These are phyloP conservation scores for Lagorchestes hirsutus DNA, from an alignment of 2,797 vertebrate species.

Conservation along the genomic window DNA sequence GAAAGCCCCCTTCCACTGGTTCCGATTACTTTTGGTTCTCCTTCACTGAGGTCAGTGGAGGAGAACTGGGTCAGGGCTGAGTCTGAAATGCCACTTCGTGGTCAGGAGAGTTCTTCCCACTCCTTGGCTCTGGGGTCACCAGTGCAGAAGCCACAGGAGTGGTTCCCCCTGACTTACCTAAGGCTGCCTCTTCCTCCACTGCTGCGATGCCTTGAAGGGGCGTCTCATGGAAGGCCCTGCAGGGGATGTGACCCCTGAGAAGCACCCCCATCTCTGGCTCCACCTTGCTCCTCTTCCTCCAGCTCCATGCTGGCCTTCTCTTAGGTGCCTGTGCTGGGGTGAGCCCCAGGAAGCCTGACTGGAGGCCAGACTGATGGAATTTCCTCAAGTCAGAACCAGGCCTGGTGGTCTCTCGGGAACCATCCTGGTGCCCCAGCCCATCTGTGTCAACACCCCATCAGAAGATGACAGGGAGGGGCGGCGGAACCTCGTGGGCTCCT, in stretches of 20 bases:
- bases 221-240: neutral
- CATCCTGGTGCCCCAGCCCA: neutral
- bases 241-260: neutral
- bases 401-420: neutral
- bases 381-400: too few relatives aligned
- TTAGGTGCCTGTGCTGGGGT: neutral
- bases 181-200: neutral
- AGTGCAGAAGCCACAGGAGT: neutral
- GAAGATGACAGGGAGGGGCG: neutral
- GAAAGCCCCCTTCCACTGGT: too few relatives aligned
- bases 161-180: neutral
- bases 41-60: neutral
- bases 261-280: neutral
- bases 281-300: neutral
- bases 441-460: neutral
- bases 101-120: neutral
- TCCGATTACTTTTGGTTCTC: neutral
- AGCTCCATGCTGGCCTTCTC: neutral
- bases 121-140: neutral
- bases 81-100: neutral
- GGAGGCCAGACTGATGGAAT: neutral
- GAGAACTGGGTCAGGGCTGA: neutral
- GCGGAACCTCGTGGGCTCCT: neutral
- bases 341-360: neutral
- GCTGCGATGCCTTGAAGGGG: neutral